phyloP scores from a whole-genome alignment of 37 sponge, comb jelly and placozoan species.

The Diacarnus erythraeanus region DNA sequence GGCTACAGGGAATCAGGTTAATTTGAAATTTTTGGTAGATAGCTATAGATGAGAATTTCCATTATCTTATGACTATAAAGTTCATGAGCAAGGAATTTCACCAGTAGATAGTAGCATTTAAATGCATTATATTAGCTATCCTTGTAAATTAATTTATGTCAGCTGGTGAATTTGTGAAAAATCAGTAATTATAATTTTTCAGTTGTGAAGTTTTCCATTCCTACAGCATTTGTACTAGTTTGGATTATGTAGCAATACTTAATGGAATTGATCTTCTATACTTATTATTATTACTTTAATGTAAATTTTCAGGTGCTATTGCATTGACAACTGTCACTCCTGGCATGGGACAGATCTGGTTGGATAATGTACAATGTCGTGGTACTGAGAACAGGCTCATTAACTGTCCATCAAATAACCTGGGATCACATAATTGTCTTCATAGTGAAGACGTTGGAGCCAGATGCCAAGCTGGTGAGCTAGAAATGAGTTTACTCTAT shows the following conservation, averaged over 20 bases:
- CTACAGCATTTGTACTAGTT: no score
- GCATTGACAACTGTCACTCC: constrained; percentile 18
- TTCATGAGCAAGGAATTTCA: no score
- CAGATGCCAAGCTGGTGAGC: not conserved
- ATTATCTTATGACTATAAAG: no score
- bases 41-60: no score
- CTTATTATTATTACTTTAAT: not conserved
- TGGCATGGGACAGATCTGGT: constrained; percentile 28
- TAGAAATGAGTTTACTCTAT: no score
- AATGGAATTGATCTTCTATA: not conserved
- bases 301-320: constrained; percentile 2
- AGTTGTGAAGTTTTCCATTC: no score
- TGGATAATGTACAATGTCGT: constrained; percentile 43
- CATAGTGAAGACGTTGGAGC: constrained; percentile 54
- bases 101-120: no score
- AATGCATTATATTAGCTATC: no score
- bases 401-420: constrained; percentile 15
- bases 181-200: no score
- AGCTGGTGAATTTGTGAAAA: no score
- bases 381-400: constrained; percentile 36
- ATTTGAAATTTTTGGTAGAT: no score
- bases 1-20: not conserved
- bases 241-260: not conserved
- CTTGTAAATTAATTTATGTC: no score
- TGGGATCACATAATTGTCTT: constrained; percentile 31